Evolutionary conservation across 2,113 vertebrate species (phyloP), one percentile per base, ranked within the genome.

Genomic region (Rhinichthys klamathensis): DNA sequence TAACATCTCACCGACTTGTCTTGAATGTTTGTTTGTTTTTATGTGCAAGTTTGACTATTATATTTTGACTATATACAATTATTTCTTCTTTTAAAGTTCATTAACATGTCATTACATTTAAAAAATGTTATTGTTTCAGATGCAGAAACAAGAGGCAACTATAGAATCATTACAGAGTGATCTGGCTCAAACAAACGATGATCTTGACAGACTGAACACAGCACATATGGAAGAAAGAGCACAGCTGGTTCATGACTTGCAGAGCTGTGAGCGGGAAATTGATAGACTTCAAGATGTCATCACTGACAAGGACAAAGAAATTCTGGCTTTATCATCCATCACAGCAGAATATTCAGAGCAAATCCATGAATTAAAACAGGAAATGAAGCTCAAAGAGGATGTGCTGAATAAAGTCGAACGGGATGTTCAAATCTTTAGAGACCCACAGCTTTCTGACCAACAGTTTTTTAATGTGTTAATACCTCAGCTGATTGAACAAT

Each of bases 201-300:
- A 98, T 87, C 94, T 98, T 77, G 96, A 97, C 88, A 96, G 96
- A 72, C 83, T 98, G 1, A 98, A 98, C 82, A 89, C 91, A 0
- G 92, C 93, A 61, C 96, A 97, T 90, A 88, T 97, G 85, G 96
- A 97, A 67, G 96, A 97, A 79, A 92, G 96, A 83, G 95, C 95
- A 10, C 96, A 96, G 18, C 95, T 97, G 78, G 96, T 98, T 89
- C 95, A 97, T 25, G 95, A 97, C 72, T 95, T 98, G 0, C 97
- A 98, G 85, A 95, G 94, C 91, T 88, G 96, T n/a, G 97, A 98
- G 91, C 93, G 97, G 69, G 96, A 97, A 87, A 96, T 97, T 0
- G 97, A 98, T 83, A 90, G 89, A 58, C 95, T 98, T 0, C 96
- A 94, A 89, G 97, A 98, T 16, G 2, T 83, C 0, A 83, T 97